These are phyloP conservation scores for Chaetodon trifasciatus DNA, from an alignment of 2,797 vertebrate species.

Conservation along the genomic window DNA sequence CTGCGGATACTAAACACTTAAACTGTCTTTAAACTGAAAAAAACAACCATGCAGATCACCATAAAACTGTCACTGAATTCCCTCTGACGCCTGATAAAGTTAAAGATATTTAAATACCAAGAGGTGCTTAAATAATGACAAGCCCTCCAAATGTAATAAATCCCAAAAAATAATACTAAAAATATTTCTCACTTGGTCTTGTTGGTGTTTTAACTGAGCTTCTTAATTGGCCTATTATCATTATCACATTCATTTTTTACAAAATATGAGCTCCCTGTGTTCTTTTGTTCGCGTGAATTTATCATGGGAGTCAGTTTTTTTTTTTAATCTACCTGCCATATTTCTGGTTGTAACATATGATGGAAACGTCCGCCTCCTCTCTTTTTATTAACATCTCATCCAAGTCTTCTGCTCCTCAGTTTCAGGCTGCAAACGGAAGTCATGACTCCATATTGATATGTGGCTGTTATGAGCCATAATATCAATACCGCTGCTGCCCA, in stretches of 20 bases:
- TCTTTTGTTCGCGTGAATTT: neutral
- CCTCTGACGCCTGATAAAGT: neutral
- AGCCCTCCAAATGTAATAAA: neutral
- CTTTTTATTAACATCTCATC: slow-evolving; percentile 24
- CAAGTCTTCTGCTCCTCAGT: neutral
- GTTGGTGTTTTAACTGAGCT: slow-evolving; percentile 15
- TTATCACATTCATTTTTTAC: slow-evolving; percentile 40
- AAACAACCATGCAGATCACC: neutral
- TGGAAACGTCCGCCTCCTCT: neutral
- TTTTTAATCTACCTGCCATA: slow-evolving; percentile 15
- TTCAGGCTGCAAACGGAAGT: slow-evolving; percentile 37
- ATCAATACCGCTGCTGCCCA: slow-evolving; percentile 60
- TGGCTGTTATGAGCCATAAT: slow-evolving; percentile 55
- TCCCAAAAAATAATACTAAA: neutral
- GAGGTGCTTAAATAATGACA: neutral
- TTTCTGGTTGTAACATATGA: neutral
- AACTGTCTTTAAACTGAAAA: neutral
- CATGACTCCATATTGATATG: slow-evolving; percentile 53
- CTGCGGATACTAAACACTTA: neutral
- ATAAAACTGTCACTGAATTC: neutral
- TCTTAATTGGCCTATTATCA: slow-evolving; percentile 22
- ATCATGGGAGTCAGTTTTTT: neutral
- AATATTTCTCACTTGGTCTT: neutral
- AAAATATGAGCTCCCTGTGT: neutral
- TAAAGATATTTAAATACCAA: neutral